Evolutionary conservation across 2,797 vertebrate genomes (phyloP).

Genomic region (Sebastiscus tertius): DNA sequence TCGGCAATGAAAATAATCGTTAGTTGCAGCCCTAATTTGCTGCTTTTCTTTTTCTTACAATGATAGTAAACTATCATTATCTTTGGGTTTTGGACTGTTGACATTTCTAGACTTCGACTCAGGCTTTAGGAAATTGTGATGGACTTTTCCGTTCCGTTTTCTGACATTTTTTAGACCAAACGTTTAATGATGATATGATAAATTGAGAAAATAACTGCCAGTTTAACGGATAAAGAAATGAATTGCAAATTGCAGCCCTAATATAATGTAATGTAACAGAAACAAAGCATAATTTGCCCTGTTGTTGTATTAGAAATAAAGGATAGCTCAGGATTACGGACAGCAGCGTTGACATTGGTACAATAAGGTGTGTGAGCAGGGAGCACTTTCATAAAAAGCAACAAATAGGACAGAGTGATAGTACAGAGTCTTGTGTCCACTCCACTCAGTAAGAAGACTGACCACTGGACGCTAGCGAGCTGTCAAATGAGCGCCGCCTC

Average conservation of each 20-base stretch:
- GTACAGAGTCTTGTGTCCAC: neutral
- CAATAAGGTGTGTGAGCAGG: neutral
- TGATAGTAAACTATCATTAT: neutral
- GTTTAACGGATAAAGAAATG: neutral
- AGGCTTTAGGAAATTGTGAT: neutral
- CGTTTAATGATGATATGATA: neutral
- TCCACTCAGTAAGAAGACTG: neutral
- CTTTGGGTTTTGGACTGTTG: neutral
- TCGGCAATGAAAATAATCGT: no score
- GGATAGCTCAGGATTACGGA: neutral
- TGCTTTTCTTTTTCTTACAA: neutral
- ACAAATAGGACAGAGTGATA: neutral
- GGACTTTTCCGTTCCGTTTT: neutral
- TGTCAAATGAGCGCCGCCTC: neutral
- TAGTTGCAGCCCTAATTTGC: no score
- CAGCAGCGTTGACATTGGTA: neutral
- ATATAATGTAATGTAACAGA: neutral
- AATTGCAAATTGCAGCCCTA: neutral
- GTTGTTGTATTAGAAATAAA: neutral
- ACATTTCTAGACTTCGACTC: neutral
- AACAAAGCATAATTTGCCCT: neutral
- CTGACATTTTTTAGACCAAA: neutral
- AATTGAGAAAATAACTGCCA: neutral
- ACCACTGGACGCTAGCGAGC: neutral
- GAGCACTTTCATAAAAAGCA: neutral